Base-by-base conservation (phyloP, 2,888 invertebrate species). In the Cotesia congregata region DNA sequence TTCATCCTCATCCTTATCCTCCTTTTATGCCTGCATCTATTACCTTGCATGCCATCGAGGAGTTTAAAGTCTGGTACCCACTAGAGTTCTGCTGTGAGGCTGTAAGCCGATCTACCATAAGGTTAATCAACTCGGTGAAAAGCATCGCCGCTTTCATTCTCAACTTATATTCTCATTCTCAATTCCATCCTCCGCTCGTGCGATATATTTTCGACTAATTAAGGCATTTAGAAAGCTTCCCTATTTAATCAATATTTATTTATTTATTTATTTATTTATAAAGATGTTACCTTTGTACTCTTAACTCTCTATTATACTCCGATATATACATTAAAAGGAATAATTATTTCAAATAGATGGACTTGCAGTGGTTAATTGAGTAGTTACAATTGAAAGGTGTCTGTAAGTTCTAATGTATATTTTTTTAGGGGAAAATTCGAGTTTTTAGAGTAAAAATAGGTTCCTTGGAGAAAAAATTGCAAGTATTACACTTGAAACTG, bases 151-250 rank as follows among this genome's bases (percentile, higher is more conserved):
- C 75, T 79, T 79, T 77, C 75, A 74, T 77, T 79, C 50, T 50
- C 12, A 50, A 50, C 6, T 50, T 12, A 30, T 30, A 30, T 30
- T 30, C 30, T 30, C 30, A 30, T 30, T 30, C 30, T 30, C 30
- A 30, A 30, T 30, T 30, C 30, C 30, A 30, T 30, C 30, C 30
- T 30, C 30, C 3, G 30, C 77, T 77, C 72, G 50, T 74, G 67
- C 75, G 75, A 77, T 75, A 64, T 75, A 75, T 77, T 79, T 77
- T 67, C 77, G 62, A 75, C 79, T 75, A 77, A 79, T 77, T 77
- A 77, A 77, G 75, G 77, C 79, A 75, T 77, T 77, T 77, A 77
- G 79, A 79, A 79, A 79, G 79, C 75, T 75, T 77, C 50, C 70
- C 75, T 77, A 72, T 70, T 72, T 72, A 64, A 62, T 62, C 72